Base-by-base conservation (phyloP, 2,888 invertebrate species). In the Baccha elongata region DNA sequence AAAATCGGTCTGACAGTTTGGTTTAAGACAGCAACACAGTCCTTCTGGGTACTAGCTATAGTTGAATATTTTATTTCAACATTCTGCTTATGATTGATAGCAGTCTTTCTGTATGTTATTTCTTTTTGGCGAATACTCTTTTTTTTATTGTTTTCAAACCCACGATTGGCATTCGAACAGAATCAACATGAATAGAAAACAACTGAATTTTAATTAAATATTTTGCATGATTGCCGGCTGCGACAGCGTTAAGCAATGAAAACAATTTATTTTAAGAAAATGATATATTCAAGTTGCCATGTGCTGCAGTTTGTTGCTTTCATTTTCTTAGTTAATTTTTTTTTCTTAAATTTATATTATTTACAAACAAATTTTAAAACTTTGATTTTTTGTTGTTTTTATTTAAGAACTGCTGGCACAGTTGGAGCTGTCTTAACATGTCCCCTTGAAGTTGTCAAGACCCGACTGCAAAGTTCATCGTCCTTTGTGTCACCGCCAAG, bases 401-500 rank as follows among this genome's bases (percentile, higher is more conserved):
- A 68, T 86, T 91, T 91, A 91, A 99, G 99, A 89, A 94, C 97
- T 91, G 99, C 98, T 85, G 99, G 99, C 84, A 99, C 99, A 64
- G 96, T 97, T 52, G 99, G 99, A 65, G 99, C 99, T 15, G 97
- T 99, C 86, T 95, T 98, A 85, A 99, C 99, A 88, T 99, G 99
- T 91, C 99, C 99, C 10, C 92, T 99, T 87, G 99, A 99, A 92
- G 99, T 99, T 86, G 98, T 99, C 50, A 99, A 99, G 92, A 99
- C 99, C 10, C 94, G 99, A 26, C 93, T 98, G 86, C 99, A 99
- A 91, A 99, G 99, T 21, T 98, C 98, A 5, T 94, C 95, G 85
- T 95, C 93, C 86, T 90, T 92, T 86, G 91, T 92, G 71, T 92
- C 92, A 48, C 89, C 92, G 23, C 84, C 89, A 58, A 87, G 90